Evolutionary conservation across 2,113 vertebrate species (phyloP), one percentile per base, ranked within the genome.

Genomic region (Chloropsis cyanopogon): DNA sequence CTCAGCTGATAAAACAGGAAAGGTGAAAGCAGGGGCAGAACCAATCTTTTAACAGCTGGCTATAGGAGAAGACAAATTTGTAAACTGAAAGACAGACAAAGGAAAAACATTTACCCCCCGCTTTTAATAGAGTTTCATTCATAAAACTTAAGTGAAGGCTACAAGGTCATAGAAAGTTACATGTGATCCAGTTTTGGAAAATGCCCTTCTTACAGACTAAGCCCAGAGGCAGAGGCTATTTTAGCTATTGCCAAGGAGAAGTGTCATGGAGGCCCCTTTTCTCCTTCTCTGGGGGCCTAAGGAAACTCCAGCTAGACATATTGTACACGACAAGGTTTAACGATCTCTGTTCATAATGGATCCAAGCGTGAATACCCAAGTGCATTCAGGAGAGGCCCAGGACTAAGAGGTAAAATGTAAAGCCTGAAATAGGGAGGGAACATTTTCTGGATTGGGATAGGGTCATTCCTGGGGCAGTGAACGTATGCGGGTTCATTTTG

Each of bases 11-110:
- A 91, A 96, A 96, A 97, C 91, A 96, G 82, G 75, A 94, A 97
- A 86, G 96, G 96, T 97, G 96, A 97, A 97, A 96, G 96, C 91
- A 96, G 93, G 95, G 95, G 96, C 95, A 96, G 96, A 97, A 96
- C 96, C 93, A 97, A 93, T 96, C 94, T 97, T 97, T 92, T 95
- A 97, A 95, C 95, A 96, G 96, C 94, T 96, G 93, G 94, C 96
- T 96, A 21, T 96, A 96, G 96, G 93, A 94, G 95, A 97, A 96
- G 96, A 97, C 95, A 96, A 97, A 97, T 97, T 96, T 97, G 96
- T 97, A 96, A 96, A 96, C 92, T 97, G 96, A 95, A 96, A 95
- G 95, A 96, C 69, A 84, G 82, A 97, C 96, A 97, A 97, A 96
- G 79, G 54, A 94, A 94, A 95, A 96, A 97, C 96, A 96, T 97